phyloP scores from a whole-genome alignment of 2,797 vertebrate species.

The Smutsia temminckii region DNA sequence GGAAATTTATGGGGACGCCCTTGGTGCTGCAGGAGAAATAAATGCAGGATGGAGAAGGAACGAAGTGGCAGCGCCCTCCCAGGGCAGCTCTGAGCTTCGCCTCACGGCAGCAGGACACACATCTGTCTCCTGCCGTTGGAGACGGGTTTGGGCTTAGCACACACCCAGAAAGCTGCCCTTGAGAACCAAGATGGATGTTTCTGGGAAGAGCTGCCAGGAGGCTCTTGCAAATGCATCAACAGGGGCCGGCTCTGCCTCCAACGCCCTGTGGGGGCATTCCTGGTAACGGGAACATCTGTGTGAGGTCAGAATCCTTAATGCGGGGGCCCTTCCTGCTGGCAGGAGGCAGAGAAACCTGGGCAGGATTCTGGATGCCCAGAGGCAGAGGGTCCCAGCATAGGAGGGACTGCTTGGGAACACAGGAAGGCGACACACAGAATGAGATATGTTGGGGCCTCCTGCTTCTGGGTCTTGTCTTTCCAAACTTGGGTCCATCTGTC shows the following conservation, averaged over 20 bases:
- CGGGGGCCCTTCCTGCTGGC: not conserved
- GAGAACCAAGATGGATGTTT: not conserved
- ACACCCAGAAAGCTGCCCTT: rapidly evolving
- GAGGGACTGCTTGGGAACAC: not conserved
- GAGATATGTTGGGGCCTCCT: not conserved
- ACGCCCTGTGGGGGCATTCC: not conserved
- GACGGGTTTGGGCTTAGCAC: not conserved
- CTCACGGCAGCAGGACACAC: rapidly evolving
- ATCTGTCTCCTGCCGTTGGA: rapidly evolving
- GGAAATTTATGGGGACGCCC: not conserved
- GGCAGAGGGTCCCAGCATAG: not conserved
- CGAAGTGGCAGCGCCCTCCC: rapidly evolving
- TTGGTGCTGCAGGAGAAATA: not conserved
- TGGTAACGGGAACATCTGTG: rapidly evolving
- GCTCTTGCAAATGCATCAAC: not conserved
- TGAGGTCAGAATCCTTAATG: not conserved
- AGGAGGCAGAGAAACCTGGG: rapidly evolving
- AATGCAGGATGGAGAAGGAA: not conserved
- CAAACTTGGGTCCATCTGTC: not conserved
- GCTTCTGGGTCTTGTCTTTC: not conserved
- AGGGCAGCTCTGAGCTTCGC: rapidly evolving
- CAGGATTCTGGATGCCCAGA: not conserved
- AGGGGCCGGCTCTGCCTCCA: rapidly evolving
- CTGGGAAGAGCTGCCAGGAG: not conserved
- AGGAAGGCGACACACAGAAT: not conserved